A percentile compares a stretch with the other conserved stretches of the same genome.
phyloP scores from a whole-genome alignment of 2,113 vertebrate genomes.

The Pygoscelis adeliae region DNA sequence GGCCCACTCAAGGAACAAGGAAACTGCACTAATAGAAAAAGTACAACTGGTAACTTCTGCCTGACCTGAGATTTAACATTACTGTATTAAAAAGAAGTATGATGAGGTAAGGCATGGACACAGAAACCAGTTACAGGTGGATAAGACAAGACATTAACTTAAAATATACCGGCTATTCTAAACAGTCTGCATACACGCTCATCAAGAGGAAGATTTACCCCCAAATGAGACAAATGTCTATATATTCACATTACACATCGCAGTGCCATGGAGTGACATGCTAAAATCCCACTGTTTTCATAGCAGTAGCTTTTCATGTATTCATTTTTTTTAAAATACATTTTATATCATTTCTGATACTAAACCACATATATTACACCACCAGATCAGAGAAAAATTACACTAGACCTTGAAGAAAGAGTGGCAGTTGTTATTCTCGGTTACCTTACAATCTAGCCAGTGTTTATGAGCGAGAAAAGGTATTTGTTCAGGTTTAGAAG shows the following conservation, averaged over 20 bases:
- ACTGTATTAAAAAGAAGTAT: neutral
- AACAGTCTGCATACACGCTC: rapidly evolving
- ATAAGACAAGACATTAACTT: neutral
- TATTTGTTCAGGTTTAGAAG: neutral
- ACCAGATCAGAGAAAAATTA: neutral
- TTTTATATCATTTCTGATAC: neutral
- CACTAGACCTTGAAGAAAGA: neutral
- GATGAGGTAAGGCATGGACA: neutral
- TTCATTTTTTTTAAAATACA: neutral
- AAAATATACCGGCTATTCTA: neutral
- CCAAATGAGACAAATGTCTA: neutral
- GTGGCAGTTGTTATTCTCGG: neutral
- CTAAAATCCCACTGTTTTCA: neutral
- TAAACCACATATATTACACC: neutral
- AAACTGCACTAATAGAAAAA: neutral
- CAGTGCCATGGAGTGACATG: neutral
- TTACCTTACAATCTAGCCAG: neutral
- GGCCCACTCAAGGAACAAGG: neutral
- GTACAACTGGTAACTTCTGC: neutral
- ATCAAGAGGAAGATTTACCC: neutral
- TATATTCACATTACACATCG: neutral
- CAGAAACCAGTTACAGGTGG: neutral
- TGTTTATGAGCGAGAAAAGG: neutral
- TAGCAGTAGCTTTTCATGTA: neutral
- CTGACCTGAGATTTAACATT: neutral